Evolutionary conservation across 2,113 vertebrate species (phyloP).

Genomic region (Erythrocebus patas): DNA sequence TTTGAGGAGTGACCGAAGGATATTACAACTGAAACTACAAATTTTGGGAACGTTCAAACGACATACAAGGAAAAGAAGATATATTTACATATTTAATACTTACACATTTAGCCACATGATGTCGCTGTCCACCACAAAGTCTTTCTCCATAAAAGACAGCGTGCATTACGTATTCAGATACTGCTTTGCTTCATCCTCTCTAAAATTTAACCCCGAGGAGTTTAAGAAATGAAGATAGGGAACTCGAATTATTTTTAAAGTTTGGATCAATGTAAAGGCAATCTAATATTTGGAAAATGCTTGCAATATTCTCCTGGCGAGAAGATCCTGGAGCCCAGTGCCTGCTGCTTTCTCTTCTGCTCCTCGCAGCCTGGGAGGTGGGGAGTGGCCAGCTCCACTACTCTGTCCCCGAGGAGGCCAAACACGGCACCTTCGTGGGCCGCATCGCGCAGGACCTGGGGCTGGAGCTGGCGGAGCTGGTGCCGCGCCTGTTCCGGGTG

Average conservation of each 20-base stretch:
- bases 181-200: not conserved
- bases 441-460: constrained; percentile 79
- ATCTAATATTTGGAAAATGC: not conserved
- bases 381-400: constrained; percentile 78
- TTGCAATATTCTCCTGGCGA: constrained; percentile 51
- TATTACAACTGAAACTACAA: constrained; percentile 28
- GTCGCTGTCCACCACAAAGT: constrained; percentile 69
- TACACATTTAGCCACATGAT: constrained; percentile 68
- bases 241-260: not conserved
- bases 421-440: constrained; percentile 82
- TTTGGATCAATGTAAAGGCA: not conserved
- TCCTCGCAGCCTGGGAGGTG: not conserved
- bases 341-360: constrained; percentile 41
- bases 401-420: constrained; percentile 77
- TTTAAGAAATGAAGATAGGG: constrained; percentile 27
- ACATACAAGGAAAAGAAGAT: not conserved
- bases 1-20: not conserved
- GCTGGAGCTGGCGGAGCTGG: not conserved
- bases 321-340: not conserved
- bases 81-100: not conserved
- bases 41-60: not conserved
- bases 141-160: not conserved
- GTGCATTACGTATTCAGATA: not conserved
- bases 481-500: constrained; percentile 32
- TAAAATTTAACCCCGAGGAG: not conserved